A percentile compares a stretch with the other conserved stretches of the same genome.
These are phyloP conservation scores for Lemur catta DNA, from an alignment of 2,797 vertebrate genomes.

Conservation along the genomic window DNA sequence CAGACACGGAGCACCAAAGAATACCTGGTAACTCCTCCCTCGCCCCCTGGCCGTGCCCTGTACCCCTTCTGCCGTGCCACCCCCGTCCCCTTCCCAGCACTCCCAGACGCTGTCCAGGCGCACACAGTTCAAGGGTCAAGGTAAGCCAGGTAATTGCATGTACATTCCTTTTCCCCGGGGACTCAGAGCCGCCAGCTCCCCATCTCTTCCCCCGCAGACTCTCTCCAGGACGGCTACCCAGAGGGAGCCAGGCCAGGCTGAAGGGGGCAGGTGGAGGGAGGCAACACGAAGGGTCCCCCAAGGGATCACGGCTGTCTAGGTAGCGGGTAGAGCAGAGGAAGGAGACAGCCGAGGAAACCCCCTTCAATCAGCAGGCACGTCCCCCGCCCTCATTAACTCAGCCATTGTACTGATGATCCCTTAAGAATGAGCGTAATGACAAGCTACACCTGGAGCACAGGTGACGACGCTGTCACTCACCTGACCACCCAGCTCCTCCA, in stretches of 20 bases:
- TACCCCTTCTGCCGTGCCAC: not conserved
- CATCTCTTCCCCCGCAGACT: not conserved
- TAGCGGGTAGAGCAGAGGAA: not conserved
- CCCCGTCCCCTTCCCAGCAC: not conserved
- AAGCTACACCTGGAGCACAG: rapidly evolving
- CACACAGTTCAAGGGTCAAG: not conserved
- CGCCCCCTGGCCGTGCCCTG: not conserved
- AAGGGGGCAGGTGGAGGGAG: not conserved
- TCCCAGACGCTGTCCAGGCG: not conserved
- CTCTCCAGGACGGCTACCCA: not conserved
- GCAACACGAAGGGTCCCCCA: not conserved
- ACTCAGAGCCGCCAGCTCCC: too few species aligned
- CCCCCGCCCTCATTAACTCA: not conserved
- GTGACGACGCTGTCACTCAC: not conserved
- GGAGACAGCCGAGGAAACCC: not conserved
- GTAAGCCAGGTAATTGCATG: not conserved
- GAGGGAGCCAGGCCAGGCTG: not conserved
- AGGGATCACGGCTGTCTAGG: not conserved
- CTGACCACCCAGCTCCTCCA: not conserved
- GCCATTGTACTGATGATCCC: not conserved
- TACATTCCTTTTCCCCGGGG: not conserved
- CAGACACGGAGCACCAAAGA: not conserved
- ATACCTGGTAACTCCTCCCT: not conserved
- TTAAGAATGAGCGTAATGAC: not conserved
- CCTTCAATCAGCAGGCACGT: not conserved